Percentiles rank a stretch among this genome's conserved stretches.
Evolutionary conservation across 92 coral and sea anemone genomes (phyloP).

Genomic region (Palythoa heliodiscus): DNA sequence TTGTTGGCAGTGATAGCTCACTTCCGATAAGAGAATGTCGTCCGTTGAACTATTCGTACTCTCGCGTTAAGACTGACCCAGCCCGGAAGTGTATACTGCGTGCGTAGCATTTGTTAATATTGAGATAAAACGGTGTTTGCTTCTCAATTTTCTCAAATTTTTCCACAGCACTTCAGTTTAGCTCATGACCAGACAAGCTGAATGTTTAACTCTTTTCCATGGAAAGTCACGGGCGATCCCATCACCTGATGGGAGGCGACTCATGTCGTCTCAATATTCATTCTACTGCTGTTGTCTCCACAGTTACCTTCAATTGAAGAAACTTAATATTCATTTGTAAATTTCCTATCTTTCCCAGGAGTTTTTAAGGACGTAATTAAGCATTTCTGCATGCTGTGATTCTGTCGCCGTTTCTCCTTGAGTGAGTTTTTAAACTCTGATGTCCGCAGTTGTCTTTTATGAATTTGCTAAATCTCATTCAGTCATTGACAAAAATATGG

Average conservation of each 20-base stretch:
- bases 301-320: neutral
- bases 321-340: neutral
- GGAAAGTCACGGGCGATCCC: neutral
- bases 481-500: neutral
- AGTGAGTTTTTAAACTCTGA: neutral
- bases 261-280: neutral
- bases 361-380: neutral
- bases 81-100: neutral
- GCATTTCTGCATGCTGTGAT: slow-evolving; percentile 12
- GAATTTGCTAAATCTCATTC: neutral
- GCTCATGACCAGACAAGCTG: neutral
- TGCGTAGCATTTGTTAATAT: neutral
- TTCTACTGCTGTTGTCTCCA: neutral
- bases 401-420: neutral
- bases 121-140: too few species aligned
- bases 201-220: neutral
- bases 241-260: neutral
- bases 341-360: neutral
- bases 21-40: neutral
- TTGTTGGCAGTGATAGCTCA: too few species aligned
- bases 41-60: neutral
- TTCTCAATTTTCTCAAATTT: too few species aligned
- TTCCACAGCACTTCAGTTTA: too few species aligned
- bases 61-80: neutral
- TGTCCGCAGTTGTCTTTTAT: neutral